Base-by-base conservation (phyloP, 2,888 invertebrate species). In the Aleiodes alternator region DNA sequence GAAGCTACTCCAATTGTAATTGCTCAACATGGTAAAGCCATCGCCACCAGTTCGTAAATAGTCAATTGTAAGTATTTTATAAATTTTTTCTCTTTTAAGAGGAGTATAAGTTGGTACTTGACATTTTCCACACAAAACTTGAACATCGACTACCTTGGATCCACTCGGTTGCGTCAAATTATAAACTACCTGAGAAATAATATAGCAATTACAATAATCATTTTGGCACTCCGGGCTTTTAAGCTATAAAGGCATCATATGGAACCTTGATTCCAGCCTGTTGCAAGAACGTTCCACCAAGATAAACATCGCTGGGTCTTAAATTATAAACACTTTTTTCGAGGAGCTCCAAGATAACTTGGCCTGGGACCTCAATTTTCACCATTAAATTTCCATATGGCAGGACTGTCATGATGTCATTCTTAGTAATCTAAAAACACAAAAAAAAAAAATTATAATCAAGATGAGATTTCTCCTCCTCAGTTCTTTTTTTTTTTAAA, bases 21-120 rank as follows among this genome's bases (percentile, higher is more conserved):
- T 88, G 61, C 87, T 90, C 14, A 93, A 90, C 85, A 93, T 90
- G 0, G 77, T 80, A 84, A 92, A 95, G 0, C 94, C 94, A 87
- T 97, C 96, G 0, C 97, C 97, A 0, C 96, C 97, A 53, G 90
- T 90, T 0, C 92, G 90, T 71, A 96, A 83, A 87, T 94, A 97
- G 38, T 92, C 91, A 0, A 92, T 90, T 78, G 94, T 90, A 4
- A 96, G 89, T 34, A 97, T 89, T 50, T 90, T 92, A 85, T 97
- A 97, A 38, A 87, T 89, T 50, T 87, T 84, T 31, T 91, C 87
- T 8, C 88, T 86, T 14, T 93, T 88, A 3, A 97, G 81, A 0
- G 91, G 90, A 5, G 90, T 88, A 77, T 93, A 93, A 1, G 78
- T 81, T 0, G 95, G 95, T 4, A 94, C 88, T 0, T 88, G 84